These are phyloP conservation scores for Leptopilina boulardi DNA, from an alignment of 1,140 invertebrate species.

Conservation along the genomic window DNA sequence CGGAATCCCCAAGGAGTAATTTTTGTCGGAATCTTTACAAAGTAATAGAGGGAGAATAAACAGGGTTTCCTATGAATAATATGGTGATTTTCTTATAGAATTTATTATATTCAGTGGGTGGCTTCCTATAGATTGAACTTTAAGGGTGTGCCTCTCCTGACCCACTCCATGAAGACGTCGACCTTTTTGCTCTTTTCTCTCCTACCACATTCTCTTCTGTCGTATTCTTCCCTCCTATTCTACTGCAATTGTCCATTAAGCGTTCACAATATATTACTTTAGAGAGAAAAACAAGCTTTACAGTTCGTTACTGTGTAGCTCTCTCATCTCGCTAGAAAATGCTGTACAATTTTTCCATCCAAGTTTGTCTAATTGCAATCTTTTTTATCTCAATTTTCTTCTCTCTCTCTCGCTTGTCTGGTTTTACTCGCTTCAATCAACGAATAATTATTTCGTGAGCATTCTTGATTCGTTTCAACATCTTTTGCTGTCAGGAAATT, in stretches of 20 bases:
- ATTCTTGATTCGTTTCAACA: neutral
- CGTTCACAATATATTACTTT: constrained; percentile 46
- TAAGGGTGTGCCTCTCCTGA: constrained; percentile 57
- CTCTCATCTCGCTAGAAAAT: no score
- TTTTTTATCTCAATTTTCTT: neutral
- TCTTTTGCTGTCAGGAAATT: neutral
- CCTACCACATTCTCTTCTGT: constrained; percentile 40
- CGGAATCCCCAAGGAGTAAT: no score
- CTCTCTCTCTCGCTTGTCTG: neutral
- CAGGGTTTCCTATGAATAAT: no score
- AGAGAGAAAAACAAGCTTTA: constrained; percentile 47
- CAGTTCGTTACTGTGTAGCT: neutral
- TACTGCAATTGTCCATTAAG: constrained; percentile 44
- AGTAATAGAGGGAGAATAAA: no score
- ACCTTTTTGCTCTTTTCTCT: constrained; percentile 49
- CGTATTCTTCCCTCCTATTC: constrained; percentile 32
- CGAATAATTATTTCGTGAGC: neutral
- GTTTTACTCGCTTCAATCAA: constrained; percentile 5
- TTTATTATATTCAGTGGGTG: no score
- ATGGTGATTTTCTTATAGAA: no score
- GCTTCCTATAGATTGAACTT: constrained; percentile 34
- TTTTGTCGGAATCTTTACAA: no score
- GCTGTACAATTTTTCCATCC: no score
- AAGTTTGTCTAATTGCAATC: constrained; percentile 34
- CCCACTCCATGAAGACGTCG: constrained; percentile 60